phyloP scores from a whole-genome alignment of 1,140 invertebrate species.

The Heliconius melpomene region DNA sequence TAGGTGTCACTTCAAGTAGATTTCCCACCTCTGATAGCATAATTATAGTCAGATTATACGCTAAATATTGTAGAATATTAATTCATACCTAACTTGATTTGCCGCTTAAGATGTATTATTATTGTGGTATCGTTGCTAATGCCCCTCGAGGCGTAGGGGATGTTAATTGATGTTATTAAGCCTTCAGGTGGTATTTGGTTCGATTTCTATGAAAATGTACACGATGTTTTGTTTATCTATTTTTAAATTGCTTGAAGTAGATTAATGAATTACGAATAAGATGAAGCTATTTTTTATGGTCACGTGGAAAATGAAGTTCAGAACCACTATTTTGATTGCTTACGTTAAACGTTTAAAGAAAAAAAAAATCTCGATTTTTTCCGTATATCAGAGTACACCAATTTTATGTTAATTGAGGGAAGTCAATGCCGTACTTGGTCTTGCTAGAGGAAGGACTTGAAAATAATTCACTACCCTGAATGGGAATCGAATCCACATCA shows the following conservation, averaged over 20 bases:
- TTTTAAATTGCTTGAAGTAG: not conserved
- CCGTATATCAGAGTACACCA: too few species aligned
- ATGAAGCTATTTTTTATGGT: too few species aligned
- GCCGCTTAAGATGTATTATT: conserved; percentile 6
- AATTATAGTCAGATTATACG: conserved; percentile 39
- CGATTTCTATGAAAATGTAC: not conserved
- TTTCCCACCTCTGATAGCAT: conserved; percentile 41
- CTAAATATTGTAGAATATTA: conserved; percentile 38
- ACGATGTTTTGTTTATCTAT: not conserved
- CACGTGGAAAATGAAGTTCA: too few species aligned
- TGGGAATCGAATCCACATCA: not conserved
- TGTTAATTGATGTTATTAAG: not conserved
- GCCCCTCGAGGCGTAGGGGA: not conserved
- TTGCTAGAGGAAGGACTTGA: too few species aligned
- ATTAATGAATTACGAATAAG: too few species aligned
- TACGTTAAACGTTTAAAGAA: too few species aligned
- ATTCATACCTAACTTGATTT: conserved; percentile 22
- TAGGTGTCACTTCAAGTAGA: conserved; percentile 45
- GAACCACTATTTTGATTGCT: too few species aligned
- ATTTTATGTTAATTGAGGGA: too few species aligned
- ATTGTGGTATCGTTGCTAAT: conserved; percentile 10
- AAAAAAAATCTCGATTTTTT: too few species aligned
- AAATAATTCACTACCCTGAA: not conserved
- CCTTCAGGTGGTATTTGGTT: not conserved
- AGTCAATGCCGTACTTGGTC: too few species aligned